Conservation (phyloP, 2,888 invertebrate genomes). For the Perizoma flavofasciatum region DNA sequence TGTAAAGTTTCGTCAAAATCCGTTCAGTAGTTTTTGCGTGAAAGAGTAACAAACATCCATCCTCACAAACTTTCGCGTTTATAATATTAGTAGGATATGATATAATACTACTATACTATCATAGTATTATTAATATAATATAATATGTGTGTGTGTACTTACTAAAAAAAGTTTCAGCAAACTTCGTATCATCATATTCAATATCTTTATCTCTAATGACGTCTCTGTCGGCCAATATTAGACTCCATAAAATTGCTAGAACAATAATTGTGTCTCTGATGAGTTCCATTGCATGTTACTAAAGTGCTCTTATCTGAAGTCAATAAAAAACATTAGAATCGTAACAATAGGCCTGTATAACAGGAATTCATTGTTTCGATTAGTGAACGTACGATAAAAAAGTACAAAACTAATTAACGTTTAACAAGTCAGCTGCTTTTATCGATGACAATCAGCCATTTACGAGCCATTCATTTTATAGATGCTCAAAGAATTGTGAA, state of each 20-base stretch:
- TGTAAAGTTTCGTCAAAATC: no score
- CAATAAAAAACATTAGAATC: constrained; percentile 1
- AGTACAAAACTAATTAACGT: constrained; percentile 12
- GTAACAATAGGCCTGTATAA: constrained; percentile 4
- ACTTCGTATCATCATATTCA: constrained; percentile 5
- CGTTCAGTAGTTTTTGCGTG: no score
- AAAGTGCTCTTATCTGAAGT: neutral
- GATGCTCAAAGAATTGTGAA: no score
- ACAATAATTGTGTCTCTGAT: constrained; percentile 3
- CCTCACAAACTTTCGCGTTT: no score
- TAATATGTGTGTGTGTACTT: constrained; percentile 5
- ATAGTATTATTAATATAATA: neutral
- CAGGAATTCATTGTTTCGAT: constrained; percentile 17
- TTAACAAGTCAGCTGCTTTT: neutral
- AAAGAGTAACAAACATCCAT: no score
- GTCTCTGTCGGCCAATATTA: constrained; percentile 2
- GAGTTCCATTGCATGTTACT: constrained; percentile 12
- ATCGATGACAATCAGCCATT: no score
- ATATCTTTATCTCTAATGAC: constrained; percentile 5
- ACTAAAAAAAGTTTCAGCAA: constrained; percentile 6
- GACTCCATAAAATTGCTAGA: constrained; percentile 1
- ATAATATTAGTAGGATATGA: no score
- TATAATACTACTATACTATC: no score
- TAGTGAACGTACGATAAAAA: constrained; percentile 11
- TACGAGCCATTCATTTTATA: no score